Evolutionary conservation across 37 sponge, comb jelly and placozoan genomes (phyloP), one percentile per base, ranked within the genome.

Genomic region (Cladorhizidae sp.): DNA sequence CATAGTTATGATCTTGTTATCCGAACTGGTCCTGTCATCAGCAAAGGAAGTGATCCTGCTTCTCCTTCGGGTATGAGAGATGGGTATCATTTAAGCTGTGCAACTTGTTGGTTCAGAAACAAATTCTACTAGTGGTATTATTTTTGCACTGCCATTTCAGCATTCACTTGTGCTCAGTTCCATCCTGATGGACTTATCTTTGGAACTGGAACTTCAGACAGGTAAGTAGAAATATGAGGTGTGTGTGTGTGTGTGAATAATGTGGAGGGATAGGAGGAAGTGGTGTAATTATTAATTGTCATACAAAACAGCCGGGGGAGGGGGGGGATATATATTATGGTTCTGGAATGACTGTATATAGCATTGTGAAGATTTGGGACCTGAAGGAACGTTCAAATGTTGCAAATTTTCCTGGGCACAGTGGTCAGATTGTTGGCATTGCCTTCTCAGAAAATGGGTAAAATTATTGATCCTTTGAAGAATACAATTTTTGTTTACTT

Each of bases 171-270:
- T 86, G 86, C 91, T 54, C 97, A 99, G 84, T 99, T 99, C 70
- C 99, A 99, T 88, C 99, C 99, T 75, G 99, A 99, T 84, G 99
- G 99, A 50, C 88, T 96, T 41, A 96, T 99, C 51, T 96, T 99
- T 84, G 97, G 99, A 28, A 99, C 99, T n/a, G 99, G 99, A 33
- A 94, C 99, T 32, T 75, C 86, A 22, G 91, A 94, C 81, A 90
- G 93, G 93, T 93, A 29, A 3, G 73, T 31, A n/a, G n/a, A n/a
- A n/a, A n/a, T n/a, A n/a, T n/a, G n/a, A n/a, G n/a, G n/a, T n/a
- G n/a, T n/a, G n/a, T n/a, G n/a, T n/a, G n/a, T n/a, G n/a, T n/a
- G n/a, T n/a, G n/a, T n/a, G n/a, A n/a, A n/a, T n/a, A n/a, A n/a
- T n/a, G n/a, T n/a, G n/a, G n/a, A n/a, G n/a, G n/a, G n/a, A n/a